Evolutionary conservation across 1,140 invertebrate species (phyloP).

Genomic region (Drosophila arawakana): DNA sequence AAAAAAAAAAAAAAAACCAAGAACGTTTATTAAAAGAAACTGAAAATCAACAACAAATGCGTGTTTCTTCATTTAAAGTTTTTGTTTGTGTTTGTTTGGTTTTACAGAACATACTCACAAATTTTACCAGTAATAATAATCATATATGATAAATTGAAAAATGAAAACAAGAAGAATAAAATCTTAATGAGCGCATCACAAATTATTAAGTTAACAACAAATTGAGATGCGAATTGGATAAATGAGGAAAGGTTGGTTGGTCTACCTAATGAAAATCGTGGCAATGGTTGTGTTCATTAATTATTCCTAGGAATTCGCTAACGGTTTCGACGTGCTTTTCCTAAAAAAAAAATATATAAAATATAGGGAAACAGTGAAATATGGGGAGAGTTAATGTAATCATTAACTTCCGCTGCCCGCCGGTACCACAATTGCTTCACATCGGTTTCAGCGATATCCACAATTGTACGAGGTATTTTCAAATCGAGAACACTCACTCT

Average conservation of each 20-base stretch:
- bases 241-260: conserved; percentile 38
- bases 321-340: conserved; percentile 2
- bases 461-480: conserved; percentile 71
- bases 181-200: not conserved
- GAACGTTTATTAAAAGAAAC: conserved; percentile 73
- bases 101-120: conserved; percentile 38
- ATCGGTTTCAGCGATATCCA: conserved; percentile 60
- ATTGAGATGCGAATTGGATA: conserved; percentile 7
- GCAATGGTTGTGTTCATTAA: conserved; percentile 22
- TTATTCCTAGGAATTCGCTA: not conserved
- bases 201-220: conserved; percentile 1
- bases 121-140: not conserved
- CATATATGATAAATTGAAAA: not conserved
- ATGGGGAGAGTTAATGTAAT: not conserved
- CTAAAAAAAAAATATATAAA: not conserved
- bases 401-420: conserved; percentile 4
- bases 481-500: conserved; percentile 22
- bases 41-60: conserved; percentile 43
- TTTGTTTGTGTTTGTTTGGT: conserved; percentile 25
- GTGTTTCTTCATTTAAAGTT: conserved; percentile 59
- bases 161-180: not conserved
- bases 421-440: conserved; percentile 61
- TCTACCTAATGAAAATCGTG: not conserved
- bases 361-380: not conserved
- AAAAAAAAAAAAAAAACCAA: conserved; percentile 56